Evolutionary conservation across 92 coral and sea anemone species (phyloP).

Genomic region (Epizoanthus rinbou): DNA sequence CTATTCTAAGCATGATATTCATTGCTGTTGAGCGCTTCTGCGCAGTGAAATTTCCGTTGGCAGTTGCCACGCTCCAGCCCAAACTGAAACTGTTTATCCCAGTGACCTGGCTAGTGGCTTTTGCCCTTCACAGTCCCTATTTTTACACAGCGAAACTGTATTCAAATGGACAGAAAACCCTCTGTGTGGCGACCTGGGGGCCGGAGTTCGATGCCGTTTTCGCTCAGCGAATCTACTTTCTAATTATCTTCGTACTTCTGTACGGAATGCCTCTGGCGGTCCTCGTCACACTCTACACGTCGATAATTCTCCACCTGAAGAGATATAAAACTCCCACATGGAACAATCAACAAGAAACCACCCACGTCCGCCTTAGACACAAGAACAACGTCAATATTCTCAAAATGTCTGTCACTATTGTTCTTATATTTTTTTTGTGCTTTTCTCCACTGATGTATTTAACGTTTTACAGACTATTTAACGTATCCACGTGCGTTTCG

Average conservation of each 20-base stretch:
- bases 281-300: constrained; percentile 47
- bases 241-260: constrained; percentile 36
- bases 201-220: constrained; percentile 2
- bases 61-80: constrained; percentile 43
- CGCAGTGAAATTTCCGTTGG: constrained; percentile 56
- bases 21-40: constrained; percentile 63
- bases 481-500: background rate
- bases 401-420: constrained; percentile 49
- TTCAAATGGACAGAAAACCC: constrained; percentile 2
- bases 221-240: constrained; percentile 42
- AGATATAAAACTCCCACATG: constrained; percentile 40
- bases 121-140: constrained; percentile 50
- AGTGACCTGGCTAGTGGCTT: constrained; percentile 44
- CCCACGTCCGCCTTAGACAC: constrained; percentile 33
- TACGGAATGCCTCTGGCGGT: constrained; percentile 43
- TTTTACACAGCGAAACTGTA: constrained; percentile 47
- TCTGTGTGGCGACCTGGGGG: constrained; percentile 45
- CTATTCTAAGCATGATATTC: constrained; percentile 55
- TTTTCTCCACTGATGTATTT: constrained; percentile 52
- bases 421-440: constrained; percentile 52
- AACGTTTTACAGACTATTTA: background rate
- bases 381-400: constrained; percentile 51
- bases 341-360: constrained; percentile 19
- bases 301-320: constrained; percentile 43
- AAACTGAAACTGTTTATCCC: constrained; percentile 53